Base-by-base conservation (phyloP, 2,113 vertebrate genomes). In the Haemorhous mexicanus region DNA sequence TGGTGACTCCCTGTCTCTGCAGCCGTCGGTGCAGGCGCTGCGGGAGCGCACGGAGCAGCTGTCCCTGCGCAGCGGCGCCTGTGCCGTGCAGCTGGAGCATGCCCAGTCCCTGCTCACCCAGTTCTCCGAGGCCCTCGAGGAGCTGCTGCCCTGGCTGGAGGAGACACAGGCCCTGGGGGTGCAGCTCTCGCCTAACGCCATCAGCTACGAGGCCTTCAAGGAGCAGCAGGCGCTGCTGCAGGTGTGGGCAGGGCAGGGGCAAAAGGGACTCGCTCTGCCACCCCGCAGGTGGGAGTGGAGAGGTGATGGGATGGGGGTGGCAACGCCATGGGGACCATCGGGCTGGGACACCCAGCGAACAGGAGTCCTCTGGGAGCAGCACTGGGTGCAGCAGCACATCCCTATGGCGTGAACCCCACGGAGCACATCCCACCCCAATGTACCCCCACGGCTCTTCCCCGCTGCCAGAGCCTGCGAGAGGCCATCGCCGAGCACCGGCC, bases 181-280 rank as follows among this genome's bases (percentile, higher is more conserved):
- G 22, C 98, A 97, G 89, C 97, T 99, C 3, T 96, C 96, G 8
- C 95, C 98, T 5, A 94, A 81, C 7, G 96, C 97, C 82, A 96
- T 98, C 70, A 97, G 97, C 97, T 98, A 97, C 8, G 97, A 98
- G 70, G 97, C 98, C 76, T 98, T 99, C 93, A 95, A 97, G 95
- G 98, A 98, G 94, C 98, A 99, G 97, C 99, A 99, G 95, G 98
- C 98, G 24, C 97, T 98, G 95, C 97, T 99, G 95, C 99, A 99
- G 98, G 99, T 99, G 72, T 7, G 79, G 67, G 43, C 49, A 6
- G 59, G 55, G 64, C 56, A 1, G 24, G 59, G 47, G 23, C 55
- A 5, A 3, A 24, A 43, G 27, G 39, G 81, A 5, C 5, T 3
- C 0, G 7, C 22, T 39, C 3, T 1, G 58, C 20, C 5, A 2